A percentile compares a stretch with the other conserved stretches of the same genome.
Evolutionary conservation across 2,888 invertebrate species (phyloP).

Genomic region (Lissocephala sabroskyi): DNA sequence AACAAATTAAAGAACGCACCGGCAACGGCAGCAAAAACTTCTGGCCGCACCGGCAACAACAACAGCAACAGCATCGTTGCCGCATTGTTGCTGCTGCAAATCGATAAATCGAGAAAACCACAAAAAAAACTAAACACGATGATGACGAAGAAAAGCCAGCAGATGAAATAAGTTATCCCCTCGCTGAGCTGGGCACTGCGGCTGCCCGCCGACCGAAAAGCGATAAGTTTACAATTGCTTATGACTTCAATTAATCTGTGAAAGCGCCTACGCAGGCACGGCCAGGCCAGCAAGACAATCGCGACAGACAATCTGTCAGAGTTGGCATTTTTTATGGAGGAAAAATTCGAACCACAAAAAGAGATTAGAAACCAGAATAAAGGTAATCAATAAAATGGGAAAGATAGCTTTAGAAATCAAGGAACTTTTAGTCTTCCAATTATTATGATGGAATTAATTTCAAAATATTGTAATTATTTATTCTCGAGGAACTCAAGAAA

Average conservation of each 20-base stretch:
- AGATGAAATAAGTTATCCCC: constrained; percentile 38
- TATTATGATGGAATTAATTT: too few species aligned
- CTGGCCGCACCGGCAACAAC: too few species aligned
- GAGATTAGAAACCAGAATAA: constrained; percentile 9
- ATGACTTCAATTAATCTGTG: constrained; percentile 67
- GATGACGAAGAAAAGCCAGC: constrained; percentile 16
- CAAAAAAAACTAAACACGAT: too few species aligned
- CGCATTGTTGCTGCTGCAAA: constrained; percentile 36
- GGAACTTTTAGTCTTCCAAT: too few species aligned
- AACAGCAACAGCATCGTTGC: too few species aligned
- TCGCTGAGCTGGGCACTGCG: constrained; percentile 12
- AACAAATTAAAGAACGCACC: constrained; percentile 48
- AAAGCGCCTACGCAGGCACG: constrained; percentile 62
- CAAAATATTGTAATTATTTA: too few species aligned
- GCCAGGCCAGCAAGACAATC: not conserved
- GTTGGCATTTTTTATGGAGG: too few species aligned
- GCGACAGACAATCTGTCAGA: not conserved
- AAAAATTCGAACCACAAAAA: constrained; percentile 8
- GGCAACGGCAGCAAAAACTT: too few species aligned
- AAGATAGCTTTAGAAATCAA: constrained; percentile 12
- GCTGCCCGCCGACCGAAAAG: constrained; percentile 31
- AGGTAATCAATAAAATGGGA: not conserved
- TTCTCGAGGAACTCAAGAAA: too few species aligned
- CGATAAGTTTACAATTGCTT: constrained; percentile 66
- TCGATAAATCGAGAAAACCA: constrained; percentile 51